phyloP scores from a whole-genome alignment of 2,888 invertebrate species.

The Ctena decussata region DNA sequence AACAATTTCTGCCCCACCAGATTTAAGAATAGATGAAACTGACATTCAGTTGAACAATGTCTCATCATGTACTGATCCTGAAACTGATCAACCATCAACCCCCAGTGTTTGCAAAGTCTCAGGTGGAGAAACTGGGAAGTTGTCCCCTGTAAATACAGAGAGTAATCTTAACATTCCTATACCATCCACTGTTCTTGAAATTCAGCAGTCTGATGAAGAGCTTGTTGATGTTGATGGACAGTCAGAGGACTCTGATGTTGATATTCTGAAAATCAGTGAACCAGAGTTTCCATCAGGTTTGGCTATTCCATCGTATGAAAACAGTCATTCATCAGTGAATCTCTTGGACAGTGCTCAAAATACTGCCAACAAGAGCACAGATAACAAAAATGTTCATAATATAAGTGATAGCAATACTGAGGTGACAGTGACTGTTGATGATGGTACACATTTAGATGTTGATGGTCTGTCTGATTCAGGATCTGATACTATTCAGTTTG shows the following conservation, averaged over 20 bases:
- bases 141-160: not conserved
- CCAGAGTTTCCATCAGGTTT: not conserved
- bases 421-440: not conserved
- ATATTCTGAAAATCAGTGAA: conserved; percentile 19
- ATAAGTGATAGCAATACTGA: not conserved
- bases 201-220: conserved; percentile 4
- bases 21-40: not conserved
- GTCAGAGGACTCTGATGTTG: conserved; percentile 51
- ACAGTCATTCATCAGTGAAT: not conserved
- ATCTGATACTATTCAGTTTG: not conserved
- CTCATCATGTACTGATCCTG: not conserved
- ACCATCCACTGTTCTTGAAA: not conserved
- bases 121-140: not conserved
- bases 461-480: not conserved
- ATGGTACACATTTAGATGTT: not conserved
- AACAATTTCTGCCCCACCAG: not conserved
- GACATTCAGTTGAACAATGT: not conserved
- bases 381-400: not conserved
- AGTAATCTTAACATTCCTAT: not conserved
- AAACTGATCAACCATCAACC: not conserved
- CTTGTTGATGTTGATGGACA: conserved; percentile 49
- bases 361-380: not conserved
- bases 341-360: not conserved
- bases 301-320: not conserved
- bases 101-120: not conserved